A percentile compares a stretch with the other conserved stretches of the same genome.
These are phyloP conservation scores for Taphrorychus bicolor DNA, from an alignment of 2,888 invertebrate genomes.

Conservation along the genomic window DNA sequence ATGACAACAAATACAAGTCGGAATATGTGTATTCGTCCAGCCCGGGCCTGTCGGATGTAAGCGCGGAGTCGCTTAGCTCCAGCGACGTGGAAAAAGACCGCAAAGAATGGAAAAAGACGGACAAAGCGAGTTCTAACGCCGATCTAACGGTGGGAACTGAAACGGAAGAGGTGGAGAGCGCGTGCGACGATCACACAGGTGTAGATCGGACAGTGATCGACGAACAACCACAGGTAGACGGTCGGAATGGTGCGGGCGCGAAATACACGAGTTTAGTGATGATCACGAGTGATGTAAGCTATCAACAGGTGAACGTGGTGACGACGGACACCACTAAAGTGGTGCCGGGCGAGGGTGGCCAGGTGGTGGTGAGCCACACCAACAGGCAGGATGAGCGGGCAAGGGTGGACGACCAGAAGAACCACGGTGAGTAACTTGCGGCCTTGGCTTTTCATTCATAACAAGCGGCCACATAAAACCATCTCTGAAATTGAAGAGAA, in stretches of 20 bases:
- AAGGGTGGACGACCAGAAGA: constrained; percentile 8
- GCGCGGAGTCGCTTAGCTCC: constrained; percentile 55
- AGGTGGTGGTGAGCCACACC: constrained; percentile 71
- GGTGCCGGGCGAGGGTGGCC: constrained; percentile 59
- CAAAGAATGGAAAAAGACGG: constrained; percentile 32
- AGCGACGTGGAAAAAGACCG: constrained; percentile 51
- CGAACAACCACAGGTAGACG: constrained; percentile 49
- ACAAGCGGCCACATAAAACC: background rate
- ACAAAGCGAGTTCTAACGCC: constrained; percentile 3
- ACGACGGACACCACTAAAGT: constrained; percentile 78
- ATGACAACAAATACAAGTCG: constrained; percentile 13
- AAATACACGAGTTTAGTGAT: constrained; percentile 89
- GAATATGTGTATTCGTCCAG: constrained; percentile 50
- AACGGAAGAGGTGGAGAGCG: constrained; percentile 16
- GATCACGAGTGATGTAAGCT: constrained; percentile 76
- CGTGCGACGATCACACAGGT: constrained; percentile 29
- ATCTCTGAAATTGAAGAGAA: background rate
- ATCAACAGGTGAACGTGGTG: constrained; percentile 71
- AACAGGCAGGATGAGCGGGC: constrained; percentile 64
- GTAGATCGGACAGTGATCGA: constrained; percentile 41
- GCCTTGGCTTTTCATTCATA: background rate
- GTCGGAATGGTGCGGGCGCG: constrained; percentile 51
- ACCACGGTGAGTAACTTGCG: constrained; percentile 19
- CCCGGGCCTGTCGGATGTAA: constrained; percentile 55
- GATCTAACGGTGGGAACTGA: background rate